Evolutionary conservation across 35 echinoderm and acorn worm species (phyloP).

Genomic region (Acanthaster planci): DNA sequence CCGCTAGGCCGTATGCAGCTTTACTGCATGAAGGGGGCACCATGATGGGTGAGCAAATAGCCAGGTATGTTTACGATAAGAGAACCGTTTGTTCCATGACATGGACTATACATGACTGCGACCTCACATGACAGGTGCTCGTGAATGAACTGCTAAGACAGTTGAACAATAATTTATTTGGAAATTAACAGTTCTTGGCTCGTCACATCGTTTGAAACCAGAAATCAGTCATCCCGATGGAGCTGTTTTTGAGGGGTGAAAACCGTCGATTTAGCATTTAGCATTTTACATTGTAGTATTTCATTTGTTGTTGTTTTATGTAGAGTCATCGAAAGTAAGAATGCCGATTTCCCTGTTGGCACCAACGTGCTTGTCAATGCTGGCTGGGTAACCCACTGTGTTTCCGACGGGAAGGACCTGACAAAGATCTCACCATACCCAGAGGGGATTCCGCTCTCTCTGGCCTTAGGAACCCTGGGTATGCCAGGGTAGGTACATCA

Average conservation of each 20-base stretch:
- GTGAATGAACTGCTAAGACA: too few species aligned
- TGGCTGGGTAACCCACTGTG: constrained; percentile 64
- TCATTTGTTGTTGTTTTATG: neutral
- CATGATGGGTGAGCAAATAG: constrained; percentile 41
- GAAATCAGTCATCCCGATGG: too few species aligned
- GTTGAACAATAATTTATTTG: too few species aligned
- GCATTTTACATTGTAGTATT: neutral
- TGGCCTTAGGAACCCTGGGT: constrained; percentile 59
- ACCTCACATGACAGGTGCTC: too few species aligned
- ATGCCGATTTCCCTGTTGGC: constrained; percentile 52
- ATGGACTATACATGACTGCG: too few species aligned
- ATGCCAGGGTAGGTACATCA: constrained; percentile 69
- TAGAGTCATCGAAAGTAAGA: constrained; percentile 70
- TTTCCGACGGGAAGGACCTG: constrained; percentile 46
- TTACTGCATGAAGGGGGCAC: constrained; percentile 2
- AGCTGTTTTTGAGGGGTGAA: neutral
- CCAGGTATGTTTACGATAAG: constrained; percentile 34
- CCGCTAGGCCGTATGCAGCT: neutral
- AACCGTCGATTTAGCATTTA: neutral
- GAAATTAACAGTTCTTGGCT: too few species aligned
- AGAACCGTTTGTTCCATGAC: too few species aligned
- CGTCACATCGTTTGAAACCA: too few species aligned
- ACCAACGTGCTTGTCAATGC: constrained; percentile 35
- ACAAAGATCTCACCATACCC: constrained; percentile 24
- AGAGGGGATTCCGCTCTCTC: constrained; percentile 62